Base-by-base conservation (phyloP, 2,113 vertebrate species). In the Gambusia affinis region DNA sequence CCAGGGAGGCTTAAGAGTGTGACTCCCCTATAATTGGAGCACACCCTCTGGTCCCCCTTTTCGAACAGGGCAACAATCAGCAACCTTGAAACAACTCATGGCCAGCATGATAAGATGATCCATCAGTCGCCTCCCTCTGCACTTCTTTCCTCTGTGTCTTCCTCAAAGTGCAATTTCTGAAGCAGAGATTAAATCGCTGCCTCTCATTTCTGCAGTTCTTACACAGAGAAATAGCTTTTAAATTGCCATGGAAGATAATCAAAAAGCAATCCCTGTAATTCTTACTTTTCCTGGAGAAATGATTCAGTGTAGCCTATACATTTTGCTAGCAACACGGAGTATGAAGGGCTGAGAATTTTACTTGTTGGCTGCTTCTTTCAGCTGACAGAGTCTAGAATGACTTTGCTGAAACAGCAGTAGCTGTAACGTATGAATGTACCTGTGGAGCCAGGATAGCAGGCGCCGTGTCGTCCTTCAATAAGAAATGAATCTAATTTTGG, bases 201-300 rank as follows among this genome's bases (percentile, higher is more conserved):
- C 75, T 1, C 67, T 76, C 80, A 61, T 85, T 75, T 72, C 67
- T 68, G 57, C 70, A 61, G 81, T 80, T 86, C 76, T 75, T 73
- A 82, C 76, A 71, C 19, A 80, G 83, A 89, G 72, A 67, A 75
- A 86, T 84, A 60, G 78, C 66, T 85, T 90, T 87, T 82, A 86
- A 90, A 86, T 89, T 83, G 80, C 78, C 42, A 75, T 30, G 35
- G 84, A 86, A 85, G 82, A 85, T 86, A 78, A 77, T 85, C 85
- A 82, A 83, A 85, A 82, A 68, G 66, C 0, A 2, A 77, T 86
- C 68, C 67, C 54, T 70, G 82, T 75, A 80, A 84, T 84, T 89
- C 74, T 61, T 67, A 76, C 80, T 86, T 87, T 83, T 73, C 80
- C 78, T 60, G 78, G 39, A 79, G 74, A 81, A 78, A 85, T 76